Conservation (phyloP, 2,888 invertebrate genomes). For the Noctua janthina region DNA sequence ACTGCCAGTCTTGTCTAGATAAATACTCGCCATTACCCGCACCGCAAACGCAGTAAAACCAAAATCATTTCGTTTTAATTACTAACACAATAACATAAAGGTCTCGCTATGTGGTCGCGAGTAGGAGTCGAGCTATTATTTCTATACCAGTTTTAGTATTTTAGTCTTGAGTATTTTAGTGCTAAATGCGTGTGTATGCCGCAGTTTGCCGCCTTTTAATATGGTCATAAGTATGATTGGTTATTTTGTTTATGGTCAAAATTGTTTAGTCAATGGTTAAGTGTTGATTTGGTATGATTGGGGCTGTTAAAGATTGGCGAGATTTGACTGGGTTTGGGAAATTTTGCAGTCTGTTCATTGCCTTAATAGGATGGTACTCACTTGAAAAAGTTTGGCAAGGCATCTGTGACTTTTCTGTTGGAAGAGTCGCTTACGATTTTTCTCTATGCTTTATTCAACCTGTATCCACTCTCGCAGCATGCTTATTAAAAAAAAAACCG, state of each 20-base stretch:
- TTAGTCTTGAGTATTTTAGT: slow-evolving; percentile 10
- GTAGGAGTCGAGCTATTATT: slow-evolving; percentile 36
- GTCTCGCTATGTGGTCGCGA: slow-evolving; percentile 28
- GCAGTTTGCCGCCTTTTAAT: slow-evolving; percentile 5
- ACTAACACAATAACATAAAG: slow-evolving; percentile 9
- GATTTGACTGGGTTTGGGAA: not conserved
- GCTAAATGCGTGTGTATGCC: slow-evolving; percentile 15
- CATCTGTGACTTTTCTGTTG: not conserved
- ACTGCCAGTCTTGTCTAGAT: not conserved
- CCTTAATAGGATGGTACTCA: not conserved
- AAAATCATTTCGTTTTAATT: slow-evolving; percentile 41
- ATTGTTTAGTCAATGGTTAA: slow-evolving; percentile 2
- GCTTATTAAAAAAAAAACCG: not conserved
- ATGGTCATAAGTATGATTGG: slow-evolving; percentile 8
- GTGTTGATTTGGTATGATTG: not conserved
- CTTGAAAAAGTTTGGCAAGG: not conserved
- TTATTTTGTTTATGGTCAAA: slow-evolving; percentile 18
- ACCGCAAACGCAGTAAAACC: slow-evolving; percentile 30
- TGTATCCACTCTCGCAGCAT: not conserved
- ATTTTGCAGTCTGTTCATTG: not conserved
- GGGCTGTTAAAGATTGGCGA: not conserved
- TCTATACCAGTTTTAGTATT: slow-evolving; percentile 21
- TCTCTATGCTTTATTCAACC: not conserved
- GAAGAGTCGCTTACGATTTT: not conserved
- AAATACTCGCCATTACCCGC: not conserved